Conservation (phyloP, 2,888 invertebrate species). For the Trachelus iudaicus region DNA sequence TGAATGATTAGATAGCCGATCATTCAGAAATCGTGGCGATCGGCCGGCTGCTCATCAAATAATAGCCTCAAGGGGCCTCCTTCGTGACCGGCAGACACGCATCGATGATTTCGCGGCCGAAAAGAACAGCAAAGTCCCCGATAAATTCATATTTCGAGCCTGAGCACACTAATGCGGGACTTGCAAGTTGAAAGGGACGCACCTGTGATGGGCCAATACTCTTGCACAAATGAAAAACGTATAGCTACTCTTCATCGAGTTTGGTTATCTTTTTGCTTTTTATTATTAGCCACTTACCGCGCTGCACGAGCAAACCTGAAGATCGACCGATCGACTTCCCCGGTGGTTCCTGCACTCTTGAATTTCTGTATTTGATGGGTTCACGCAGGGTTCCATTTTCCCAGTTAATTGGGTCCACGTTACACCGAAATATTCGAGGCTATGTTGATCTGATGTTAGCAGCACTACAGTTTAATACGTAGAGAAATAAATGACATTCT, state of each 20-base stretch:
- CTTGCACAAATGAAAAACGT: neutral
- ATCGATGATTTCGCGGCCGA: constrained; percentile 28
- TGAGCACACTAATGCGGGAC: neutral
- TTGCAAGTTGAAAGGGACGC: neutral
- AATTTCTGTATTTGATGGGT: neutral
- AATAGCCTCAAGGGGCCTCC: constrained; percentile 45
- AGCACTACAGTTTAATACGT: neutral
- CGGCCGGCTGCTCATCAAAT: constrained; percentile 45
- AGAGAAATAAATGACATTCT: neutral
- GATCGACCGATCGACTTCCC: neutral
- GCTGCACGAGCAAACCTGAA: neutral
- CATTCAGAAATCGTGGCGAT: constrained; percentile 41
- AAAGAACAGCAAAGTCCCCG: neutral
- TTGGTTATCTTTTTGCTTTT: neutral
- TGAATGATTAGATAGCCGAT: constrained; percentile 56
- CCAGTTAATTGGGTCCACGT: neutral
- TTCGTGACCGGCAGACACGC: constrained; percentile 54
- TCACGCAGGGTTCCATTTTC: neutral
- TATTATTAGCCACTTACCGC: neutral
- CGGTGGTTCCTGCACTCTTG: neutral
- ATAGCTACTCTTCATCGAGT: neutral
- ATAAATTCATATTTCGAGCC: neutral
- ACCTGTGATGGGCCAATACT: neutral
- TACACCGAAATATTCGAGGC: neutral
- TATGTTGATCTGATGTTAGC: neutral